Evolutionary conservation across 2,797 vertebrate species (phyloP).

Genomic region (Podargus strigoides): DNA sequence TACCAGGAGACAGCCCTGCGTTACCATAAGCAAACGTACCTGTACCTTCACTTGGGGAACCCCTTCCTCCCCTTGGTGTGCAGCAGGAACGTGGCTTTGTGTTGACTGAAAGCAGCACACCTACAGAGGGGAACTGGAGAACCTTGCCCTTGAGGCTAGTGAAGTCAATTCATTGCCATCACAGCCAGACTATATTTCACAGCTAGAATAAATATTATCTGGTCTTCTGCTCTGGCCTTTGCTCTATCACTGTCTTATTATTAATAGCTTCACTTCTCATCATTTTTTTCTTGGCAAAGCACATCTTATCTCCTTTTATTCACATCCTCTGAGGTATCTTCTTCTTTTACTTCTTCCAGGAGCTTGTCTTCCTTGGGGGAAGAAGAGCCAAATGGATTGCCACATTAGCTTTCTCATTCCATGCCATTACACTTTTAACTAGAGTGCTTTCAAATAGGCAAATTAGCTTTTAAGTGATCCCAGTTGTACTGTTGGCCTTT

Average conservation of each 20-base stretch:
- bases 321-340: neutral
- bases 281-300: neutral
- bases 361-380: neutral
- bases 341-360: neutral
- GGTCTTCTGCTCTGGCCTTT: neutral
- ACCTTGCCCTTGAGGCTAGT: neutral
- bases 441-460: neutral
- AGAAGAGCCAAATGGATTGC: neutral
- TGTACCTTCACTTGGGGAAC: neutral
- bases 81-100: neutral
- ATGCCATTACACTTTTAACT: neutral
- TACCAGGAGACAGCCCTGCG: neutral
- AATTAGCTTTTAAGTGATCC: slow-evolving; percentile 23
- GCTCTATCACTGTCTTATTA: neutral
- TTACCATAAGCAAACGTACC: neutral
- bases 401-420: neutral
- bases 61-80: neutral
- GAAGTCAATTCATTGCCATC: neutral
- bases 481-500: neutral
- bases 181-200: neutral
- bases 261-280: neutral
- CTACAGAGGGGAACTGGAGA: neutral
- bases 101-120: neutral
- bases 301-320: neutral
- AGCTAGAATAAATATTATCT: neutral